A percentile compares a stretch with the other conserved stretches of the same genome.
These are phyloP conservation scores for Salpingus planirostris DNA, from an alignment of 2,888 invertebrate genomes.

Conservation along the genomic window DNA sequence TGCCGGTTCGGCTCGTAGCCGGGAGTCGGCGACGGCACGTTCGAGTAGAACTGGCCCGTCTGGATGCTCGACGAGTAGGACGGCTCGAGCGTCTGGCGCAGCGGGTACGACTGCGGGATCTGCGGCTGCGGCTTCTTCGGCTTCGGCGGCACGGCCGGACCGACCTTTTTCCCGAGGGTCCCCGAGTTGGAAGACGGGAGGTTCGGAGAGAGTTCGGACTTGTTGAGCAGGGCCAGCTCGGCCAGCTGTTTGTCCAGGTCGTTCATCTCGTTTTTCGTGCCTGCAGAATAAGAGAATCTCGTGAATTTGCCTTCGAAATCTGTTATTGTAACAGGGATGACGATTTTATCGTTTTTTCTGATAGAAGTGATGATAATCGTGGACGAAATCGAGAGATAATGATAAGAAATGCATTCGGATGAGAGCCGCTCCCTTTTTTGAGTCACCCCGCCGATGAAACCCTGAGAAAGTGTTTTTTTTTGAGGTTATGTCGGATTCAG, in stretches of 20 bases:
- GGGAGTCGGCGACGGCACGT: slow-evolving; percentile 35
- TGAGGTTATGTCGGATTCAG: too few relatives aligned
- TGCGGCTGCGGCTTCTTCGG: slow-evolving; percentile 58
- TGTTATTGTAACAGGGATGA: too few relatives aligned
- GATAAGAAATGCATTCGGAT: too few relatives aligned
- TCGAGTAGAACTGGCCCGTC: slow-evolving; percentile 41
- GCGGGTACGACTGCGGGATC: slow-evolving; percentile 69
- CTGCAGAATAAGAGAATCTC: too few relatives aligned
- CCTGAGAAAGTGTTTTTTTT: too few relatives aligned
- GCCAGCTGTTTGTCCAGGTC: slow-evolving; percentile 64
- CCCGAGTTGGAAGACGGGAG: slow-evolving; percentile 10
- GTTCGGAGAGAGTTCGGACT: slow-evolving; percentile 36
- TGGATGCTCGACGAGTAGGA: slow-evolving; percentile 65
- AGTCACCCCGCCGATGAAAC: too few relatives aligned
- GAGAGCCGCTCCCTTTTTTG: too few relatives aligned
- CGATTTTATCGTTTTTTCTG: too few relatives aligned
- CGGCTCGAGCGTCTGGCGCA: slow-evolving; percentile 62
- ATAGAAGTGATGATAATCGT: too few relatives aligned
- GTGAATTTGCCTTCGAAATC: too few relatives aligned
- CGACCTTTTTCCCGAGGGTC: slow-evolving; percentile 51
- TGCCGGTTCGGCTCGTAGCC: slow-evolving; percentile 31
- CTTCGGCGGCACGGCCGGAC: slow-evolving; percentile 74
- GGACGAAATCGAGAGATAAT: too few relatives aligned
- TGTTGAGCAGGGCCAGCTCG: slow-evolving; percentile 55
- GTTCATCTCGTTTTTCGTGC: slow-evolving; percentile 42